phyloP scores from a whole-genome alignment of 1,140 invertebrate genomes.

The Drosophila oshimai region DNA sequence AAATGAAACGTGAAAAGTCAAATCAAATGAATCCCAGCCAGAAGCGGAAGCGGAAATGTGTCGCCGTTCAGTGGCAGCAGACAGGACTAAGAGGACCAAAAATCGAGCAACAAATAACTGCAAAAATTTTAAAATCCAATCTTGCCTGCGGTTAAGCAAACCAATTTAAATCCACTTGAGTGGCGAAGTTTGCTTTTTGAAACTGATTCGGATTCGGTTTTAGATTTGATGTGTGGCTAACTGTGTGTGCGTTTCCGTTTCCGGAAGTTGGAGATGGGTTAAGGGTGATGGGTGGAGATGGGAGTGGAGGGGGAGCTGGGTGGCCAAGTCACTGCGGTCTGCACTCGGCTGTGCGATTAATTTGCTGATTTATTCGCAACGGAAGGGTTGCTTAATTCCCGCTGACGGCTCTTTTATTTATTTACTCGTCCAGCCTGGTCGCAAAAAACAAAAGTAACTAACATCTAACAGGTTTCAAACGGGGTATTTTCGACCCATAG shows the following conservation, averaged over 20 bases:
- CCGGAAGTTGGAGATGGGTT: slow-evolving; percentile 36
- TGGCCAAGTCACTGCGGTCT: slow-evolving; percentile 42
- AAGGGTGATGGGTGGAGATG: neutral
- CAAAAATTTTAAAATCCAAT: slow-evolving; percentile 59
- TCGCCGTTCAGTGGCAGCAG: slow-evolving; percentile 63
- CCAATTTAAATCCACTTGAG: slow-evolving; percentile 73
- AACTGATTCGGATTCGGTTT: neutral
- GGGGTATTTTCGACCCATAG: neutral
- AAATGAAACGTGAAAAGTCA: slow-evolving; percentile 81
- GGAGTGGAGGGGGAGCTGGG: neutral
- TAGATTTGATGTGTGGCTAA: slow-evolving; percentile 57
- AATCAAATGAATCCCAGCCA: slow-evolving; percentile 44
- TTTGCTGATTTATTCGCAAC: slow-evolving; percentile 78
- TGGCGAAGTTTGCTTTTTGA: slow-evolving; percentile 30
- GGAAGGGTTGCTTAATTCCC: slow-evolving; percentile 80
- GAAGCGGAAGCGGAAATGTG: slow-evolving; percentile 76
- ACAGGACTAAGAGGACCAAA: slow-evolving; percentile 7
- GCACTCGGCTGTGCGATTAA: slow-evolving; percentile 55
- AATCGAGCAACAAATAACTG: slow-evolving; percentile 29
- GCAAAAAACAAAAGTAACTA: slow-evolving; percentile 34
- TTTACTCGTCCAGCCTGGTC: slow-evolving; percentile 28
- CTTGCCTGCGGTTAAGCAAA: slow-evolving; percentile 48
- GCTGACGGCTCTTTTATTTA: slow-evolving; percentile 61
- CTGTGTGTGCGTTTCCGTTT: slow-evolving; percentile 76
- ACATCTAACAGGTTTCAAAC: neutral